Conservation (phyloP, 2,888 invertebrate genomes). For the Schizaphis graminum region DNA sequence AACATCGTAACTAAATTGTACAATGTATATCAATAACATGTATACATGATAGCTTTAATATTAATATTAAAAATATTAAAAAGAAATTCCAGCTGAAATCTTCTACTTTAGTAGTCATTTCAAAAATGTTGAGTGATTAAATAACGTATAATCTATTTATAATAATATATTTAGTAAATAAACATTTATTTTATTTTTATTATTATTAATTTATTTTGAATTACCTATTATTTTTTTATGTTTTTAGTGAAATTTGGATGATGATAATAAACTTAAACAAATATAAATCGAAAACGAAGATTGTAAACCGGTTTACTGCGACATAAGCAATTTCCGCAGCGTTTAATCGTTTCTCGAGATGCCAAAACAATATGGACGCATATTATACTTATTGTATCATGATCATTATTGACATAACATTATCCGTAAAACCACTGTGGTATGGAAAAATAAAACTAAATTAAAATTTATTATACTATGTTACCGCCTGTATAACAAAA, state of each 20-base stretch:
- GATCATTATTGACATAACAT: neutral
- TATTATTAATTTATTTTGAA: neutral
- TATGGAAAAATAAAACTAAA: neutral
- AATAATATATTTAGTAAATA: neutral
- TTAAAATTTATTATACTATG: neutral
- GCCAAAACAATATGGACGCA: neutral
- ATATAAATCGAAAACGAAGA: neutral
- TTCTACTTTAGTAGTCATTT: neutral
- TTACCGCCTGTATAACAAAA: neutral
- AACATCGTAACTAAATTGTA: constrained; percentile 16
- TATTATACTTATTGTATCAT: neutral
- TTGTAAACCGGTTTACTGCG: neutral
- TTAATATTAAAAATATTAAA: neutral
- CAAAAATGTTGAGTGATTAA: neutral
- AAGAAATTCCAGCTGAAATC: neutral
- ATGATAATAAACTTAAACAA: neutral
- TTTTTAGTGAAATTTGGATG: neutral
- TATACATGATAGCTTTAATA: neutral
- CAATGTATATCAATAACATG: neutral
- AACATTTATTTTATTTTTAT: neutral
- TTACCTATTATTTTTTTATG: neutral
- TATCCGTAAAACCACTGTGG: neutral
- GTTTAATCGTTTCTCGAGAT: neutral
- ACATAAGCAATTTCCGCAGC: neutral
- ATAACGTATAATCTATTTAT: neutral